These are phyloP conservation scores for Radopholus similis DNA, from an alignment of 1,140 invertebrate genomes.

Conservation along the genomic window DNA sequence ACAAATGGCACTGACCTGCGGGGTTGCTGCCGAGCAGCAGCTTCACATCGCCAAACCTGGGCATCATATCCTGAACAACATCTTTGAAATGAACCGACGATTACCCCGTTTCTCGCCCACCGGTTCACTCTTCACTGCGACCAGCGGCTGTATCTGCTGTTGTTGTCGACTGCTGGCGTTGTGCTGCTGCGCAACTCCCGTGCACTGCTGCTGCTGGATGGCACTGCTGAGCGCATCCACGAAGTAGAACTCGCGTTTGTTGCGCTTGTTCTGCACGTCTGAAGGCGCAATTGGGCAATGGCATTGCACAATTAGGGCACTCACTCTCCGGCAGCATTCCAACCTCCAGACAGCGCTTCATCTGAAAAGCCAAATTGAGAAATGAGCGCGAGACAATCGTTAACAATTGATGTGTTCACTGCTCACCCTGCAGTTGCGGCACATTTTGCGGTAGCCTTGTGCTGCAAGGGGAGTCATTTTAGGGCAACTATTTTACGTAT, in stretches of 20 bases:
- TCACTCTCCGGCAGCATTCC: slow-evolving; percentile 51
- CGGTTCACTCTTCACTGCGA: no score
- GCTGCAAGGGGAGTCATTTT: slow-evolving; percentile 24
- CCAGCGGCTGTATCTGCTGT: no score
- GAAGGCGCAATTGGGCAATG: not conserved
- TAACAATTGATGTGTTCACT: not conserved
- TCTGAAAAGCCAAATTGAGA: slow-evolving; percentile 7
- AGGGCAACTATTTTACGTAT: not conserved
- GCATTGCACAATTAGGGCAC: slow-evolving; percentile 1
- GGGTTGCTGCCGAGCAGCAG: no score
- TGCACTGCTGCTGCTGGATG: not conserved
- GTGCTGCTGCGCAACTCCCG: not conserved
- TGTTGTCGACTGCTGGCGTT: not conserved
- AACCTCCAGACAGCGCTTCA: slow-evolving; percentile 47
- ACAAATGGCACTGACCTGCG: no score
- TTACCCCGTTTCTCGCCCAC: no score
- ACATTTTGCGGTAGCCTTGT: slow-evolving; percentile 46
- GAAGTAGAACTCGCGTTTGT: slow-evolving; percentile 35
- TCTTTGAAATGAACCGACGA: no score
- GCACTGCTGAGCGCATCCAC: slow-evolving; percentile 1
- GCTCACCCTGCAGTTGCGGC: slow-evolving; percentile 34
- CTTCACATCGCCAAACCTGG: no score
- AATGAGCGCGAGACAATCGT: no score
- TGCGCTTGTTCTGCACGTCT: slow-evolving; percentile 49
- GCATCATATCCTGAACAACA: no score